Evolutionary conservation across 2,113 vertebrate genomes (phyloP), one percentile per base, ranked within the genome.

Genomic region (Mustela nigripes): DNA sequence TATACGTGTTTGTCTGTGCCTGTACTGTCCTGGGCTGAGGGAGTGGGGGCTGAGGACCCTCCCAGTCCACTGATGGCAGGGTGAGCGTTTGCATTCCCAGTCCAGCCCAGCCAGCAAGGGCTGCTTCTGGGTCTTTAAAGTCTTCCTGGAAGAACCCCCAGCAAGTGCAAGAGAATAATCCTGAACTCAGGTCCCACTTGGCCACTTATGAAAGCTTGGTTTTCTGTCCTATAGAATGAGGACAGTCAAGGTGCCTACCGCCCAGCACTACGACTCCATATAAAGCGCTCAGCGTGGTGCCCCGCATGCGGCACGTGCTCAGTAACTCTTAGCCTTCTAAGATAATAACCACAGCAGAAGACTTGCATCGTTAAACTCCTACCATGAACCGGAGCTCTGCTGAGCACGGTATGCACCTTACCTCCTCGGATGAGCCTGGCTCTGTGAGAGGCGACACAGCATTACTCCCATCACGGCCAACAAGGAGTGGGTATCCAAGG

Each of bases 371-470:
- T 36, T 36, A 42, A 89, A 42, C 36, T 36, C 78, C 67, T 45
- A 0, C 60, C 39, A 12, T 6, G 26, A 14, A 31, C 2, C 39
- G 21, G 63, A 48, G 9, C 45, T 62, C 39, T 62, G 19, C n/a
- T 4, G 65, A 82, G 39, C 11, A 4, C 0, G 19, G 4, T 8
- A 2, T 0, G 0, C 33, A 18, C n/a, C 1, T 18, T 6, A 1
- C 3, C 31, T 62, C 78, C 63, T 69, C 0, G 7, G 14, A 21
- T 0, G 31, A 15, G 16, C 28, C n/a, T 48, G 4, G 31, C 14
- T 5, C 8, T 0, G 0, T 1, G 4, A 56, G 71, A 53, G 31
- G 8, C 33, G 4, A 26, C 3, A 0, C 6, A 21, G 11, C 2
- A 5, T 10, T 11, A 4, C 63, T 31, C 60, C 62, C 3, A 1